Evolutionary conservation across 2,888 invertebrate species (phyloP), one percentile per base, ranked within the genome.

Genomic region (Tigriopus californicus): DNA sequence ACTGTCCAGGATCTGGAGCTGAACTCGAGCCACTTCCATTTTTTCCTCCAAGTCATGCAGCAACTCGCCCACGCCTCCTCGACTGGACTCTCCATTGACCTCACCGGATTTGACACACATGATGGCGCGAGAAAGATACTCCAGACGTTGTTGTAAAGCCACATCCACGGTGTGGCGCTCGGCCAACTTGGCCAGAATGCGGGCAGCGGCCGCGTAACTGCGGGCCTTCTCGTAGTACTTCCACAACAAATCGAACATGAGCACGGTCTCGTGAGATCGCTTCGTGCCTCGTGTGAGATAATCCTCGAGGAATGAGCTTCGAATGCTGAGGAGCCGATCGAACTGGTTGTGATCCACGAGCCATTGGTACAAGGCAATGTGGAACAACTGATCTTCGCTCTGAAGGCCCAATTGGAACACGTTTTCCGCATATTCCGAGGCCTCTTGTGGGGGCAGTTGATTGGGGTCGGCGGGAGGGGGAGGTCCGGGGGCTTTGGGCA

Each of bases 341-440:
- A 18, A 52, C 10, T 58, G 49, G n/a, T 72, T 70, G 60, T 70
- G 69, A 59, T 70, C 71, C 63, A 90, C 80, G 69, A 95, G 79
- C 95, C 95, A 95, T 66, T 90, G 85, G 70, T 94, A 97, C 1
- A 97, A 77, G 0, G 87, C 81, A 0, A 87, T 82, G 68, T 97
- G 95, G 61, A 92, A 78, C 15, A 92, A 75, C 68, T 95, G 90
- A 71, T 97, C 97, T 52, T 74, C 73, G 1, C 68, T 44, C 72
- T 71, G 46, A 76, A 76, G 1, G 74, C 71, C 63, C 77, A 77
- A 64, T 78, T 77, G 65, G 8, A 60, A 44, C 24, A 62, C 64
- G 60, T 63, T 61, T 49, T 63, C 61, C 52, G 66, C 66, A 61
- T 65, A 64, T 25, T 63, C 63, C 46, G 63, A 64, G 20, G 67